Conservation (phyloP, 1,140 invertebrate species). For the Hydropsyche tenuis region DNA sequence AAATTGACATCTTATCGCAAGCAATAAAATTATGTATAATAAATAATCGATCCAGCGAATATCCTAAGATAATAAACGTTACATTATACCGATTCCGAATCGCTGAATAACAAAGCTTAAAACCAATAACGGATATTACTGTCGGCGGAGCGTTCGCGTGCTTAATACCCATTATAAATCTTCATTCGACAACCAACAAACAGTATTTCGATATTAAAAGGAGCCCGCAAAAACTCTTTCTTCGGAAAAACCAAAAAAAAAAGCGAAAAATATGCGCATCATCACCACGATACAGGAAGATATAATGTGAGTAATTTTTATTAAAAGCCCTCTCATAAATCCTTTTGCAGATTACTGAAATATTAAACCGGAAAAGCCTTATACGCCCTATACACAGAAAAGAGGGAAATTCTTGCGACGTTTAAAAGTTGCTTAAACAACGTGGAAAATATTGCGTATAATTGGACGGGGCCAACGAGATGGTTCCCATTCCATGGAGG, state of each 20-base stretch:
- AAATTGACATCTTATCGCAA: no score
- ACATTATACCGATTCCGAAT: constrained; percentile 4
- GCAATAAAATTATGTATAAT: no score
- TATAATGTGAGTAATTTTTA: constrained; percentile 29
- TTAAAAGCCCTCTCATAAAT: constrained; percentile 37
- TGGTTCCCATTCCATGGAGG: constrained; percentile 5
- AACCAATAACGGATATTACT: constrained; percentile 33
- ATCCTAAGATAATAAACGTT: not conserved
- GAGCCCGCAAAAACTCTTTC: not conserved
- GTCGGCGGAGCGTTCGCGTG: constrained; percentile 18
- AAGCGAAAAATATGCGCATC: constrained; percentile 2
- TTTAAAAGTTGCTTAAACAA: constrained; percentile 47
- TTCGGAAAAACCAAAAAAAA: not conserved
- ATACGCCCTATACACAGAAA: constrained; percentile 1
- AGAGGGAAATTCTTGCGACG: constrained; percentile 26
- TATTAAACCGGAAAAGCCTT: constrained; percentile 40
- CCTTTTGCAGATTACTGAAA: constrained; percentile 41
- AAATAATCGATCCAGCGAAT: no score
- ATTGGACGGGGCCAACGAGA: constrained; percentile 45
- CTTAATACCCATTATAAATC: constrained; percentile 7
- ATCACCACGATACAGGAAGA: constrained; percentile 20
- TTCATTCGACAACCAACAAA: not conserved
- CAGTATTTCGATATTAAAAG: constrained; percentile 7
- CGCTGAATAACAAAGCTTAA: constrained; percentile 12
- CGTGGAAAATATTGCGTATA: constrained; percentile 46